These are phyloP conservation scores for Brachyhypopomus gauderio DNA, from an alignment of 2,113 vertebrate genomes.

Conservation along the genomic window DNA sequence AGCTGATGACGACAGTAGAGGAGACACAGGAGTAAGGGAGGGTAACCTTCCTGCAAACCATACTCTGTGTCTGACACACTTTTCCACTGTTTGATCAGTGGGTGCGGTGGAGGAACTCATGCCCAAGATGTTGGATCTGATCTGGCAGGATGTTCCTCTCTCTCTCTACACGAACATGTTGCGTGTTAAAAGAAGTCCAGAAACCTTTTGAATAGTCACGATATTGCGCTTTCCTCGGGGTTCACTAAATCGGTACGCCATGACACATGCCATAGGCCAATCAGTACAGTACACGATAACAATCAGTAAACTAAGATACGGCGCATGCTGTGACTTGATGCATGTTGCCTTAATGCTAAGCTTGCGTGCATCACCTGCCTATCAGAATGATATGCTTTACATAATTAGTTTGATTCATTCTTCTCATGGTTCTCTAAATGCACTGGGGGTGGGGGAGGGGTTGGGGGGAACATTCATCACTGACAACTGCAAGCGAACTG, in stretches of 20 bases:
- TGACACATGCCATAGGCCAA: constrained; percentile 2
- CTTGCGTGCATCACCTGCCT: neutral
- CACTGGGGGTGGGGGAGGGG: too few relatives aligned
- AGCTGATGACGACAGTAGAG: neutral
- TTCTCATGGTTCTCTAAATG: neutral
- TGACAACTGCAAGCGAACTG: too few relatives aligned
- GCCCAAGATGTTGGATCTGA: constrained; percentile 21
- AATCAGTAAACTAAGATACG: neutral
- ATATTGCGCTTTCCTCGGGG: neutral
- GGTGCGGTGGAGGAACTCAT: constrained; percentile 68
- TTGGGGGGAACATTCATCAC: too few relatives aligned
- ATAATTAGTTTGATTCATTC: neutral
- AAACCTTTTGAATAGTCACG: neutral
- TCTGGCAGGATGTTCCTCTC: neutral
- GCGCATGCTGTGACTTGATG: constrained; percentile 6
- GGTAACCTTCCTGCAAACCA: constrained; percentile 57
- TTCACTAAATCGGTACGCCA: neutral
- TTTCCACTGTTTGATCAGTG: constrained; percentile 73
- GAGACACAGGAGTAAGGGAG: neutral
- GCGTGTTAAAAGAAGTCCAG: neutral
- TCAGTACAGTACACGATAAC: too few relatives aligned
- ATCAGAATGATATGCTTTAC: too few relatives aligned
- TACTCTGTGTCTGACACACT: constrained; percentile 51
- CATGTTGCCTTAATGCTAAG: neutral
- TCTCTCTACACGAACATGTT: neutral